These are phyloP conservation scores for Caenorhabditis macrosperma DNA, from an alignment of 2,888 invertebrate genomes.

Conservation along the genomic window DNA sequence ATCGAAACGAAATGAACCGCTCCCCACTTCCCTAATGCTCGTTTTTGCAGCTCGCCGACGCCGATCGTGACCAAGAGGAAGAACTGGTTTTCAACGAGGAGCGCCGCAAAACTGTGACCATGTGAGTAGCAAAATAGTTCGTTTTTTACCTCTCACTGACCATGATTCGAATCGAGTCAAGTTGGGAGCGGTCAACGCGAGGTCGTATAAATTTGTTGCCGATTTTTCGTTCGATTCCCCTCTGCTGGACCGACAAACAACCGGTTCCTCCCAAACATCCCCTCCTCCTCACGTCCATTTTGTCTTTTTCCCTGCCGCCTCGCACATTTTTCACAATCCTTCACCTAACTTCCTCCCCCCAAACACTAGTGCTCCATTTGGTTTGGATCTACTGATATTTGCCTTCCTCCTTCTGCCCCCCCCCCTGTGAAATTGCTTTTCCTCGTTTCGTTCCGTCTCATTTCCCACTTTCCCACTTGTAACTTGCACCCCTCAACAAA, in stretches of 20 bases:
- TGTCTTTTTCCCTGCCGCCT: background rate
- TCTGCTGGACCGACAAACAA: slow-evolving; percentile 11
- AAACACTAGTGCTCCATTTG: background rate
- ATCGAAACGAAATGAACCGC: too few relatives aligned
- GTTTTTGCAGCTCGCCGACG: slow-evolving; percentile 66
- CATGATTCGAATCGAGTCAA: slow-evolving; percentile 17
- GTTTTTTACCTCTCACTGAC: background rate
- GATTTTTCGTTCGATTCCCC: slow-evolving; percentile 22
- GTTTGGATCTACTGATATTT: background rate
- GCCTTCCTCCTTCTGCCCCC: too few relatives aligned
- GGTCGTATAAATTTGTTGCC: slow-evolving; percentile 39
- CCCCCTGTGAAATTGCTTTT: background rate
- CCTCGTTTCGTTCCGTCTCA: background rate
- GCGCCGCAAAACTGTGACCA: slow-evolving; percentile 66
- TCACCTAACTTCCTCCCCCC: background rate
- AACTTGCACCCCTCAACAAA: slow-evolving; percentile 41
- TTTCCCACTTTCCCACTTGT: slow-evolving; percentile 26
- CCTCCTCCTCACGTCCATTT: slow-evolving; percentile 6
- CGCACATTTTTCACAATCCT: background rate
- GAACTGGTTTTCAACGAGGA: slow-evolving; percentile 70
- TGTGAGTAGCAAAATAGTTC: slow-evolving; percentile 66
- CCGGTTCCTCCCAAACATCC: slow-evolving; percentile 26
- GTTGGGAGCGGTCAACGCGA: slow-evolving; percentile 9
- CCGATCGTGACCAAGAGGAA: slow-evolving; percentile 69
- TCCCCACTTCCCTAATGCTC: too few relatives aligned